Evolutionary conservation across 1,140 invertebrate genomes (phyloP), one percentile per base, ranked within the genome.

Genomic region (Mya arenaria): DNA sequence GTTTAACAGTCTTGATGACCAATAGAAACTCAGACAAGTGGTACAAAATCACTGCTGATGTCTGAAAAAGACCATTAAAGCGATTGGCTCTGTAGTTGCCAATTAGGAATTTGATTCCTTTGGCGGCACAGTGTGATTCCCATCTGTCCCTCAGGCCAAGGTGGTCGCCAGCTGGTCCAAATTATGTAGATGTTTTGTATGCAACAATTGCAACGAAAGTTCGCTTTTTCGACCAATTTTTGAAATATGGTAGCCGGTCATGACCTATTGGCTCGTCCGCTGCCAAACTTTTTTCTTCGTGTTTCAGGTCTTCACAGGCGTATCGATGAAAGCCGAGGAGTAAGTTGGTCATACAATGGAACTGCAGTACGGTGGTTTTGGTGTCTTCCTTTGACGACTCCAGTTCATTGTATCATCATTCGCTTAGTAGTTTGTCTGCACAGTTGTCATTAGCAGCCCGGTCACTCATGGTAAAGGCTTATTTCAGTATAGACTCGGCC

Each of bases 81-180:
- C 65, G 23, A 48, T 78, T 69, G 60, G 68, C 77, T 39, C 32
- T 55, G 44, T 80, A 80, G 13, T 80, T 80, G 19, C 60, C 74
- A 55, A 66, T 78, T 5, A 58, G n/a, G 13, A 62, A 78, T 37
- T 79, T 79, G 4, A 79, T 34, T 2, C 62, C 62, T 6, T 66
- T 55, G 0, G 1, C 15, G 5, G 74, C 39, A 41, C 77, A 80
- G 30, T 80, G 32, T 23, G 74, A 37, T 28, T 78, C 74, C 74
- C 62, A 78, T 30, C 13, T 4, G 32, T 78, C 74, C 8, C 48
- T 34, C 0, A 80, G 6, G 28, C 77, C 77, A 39, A 0, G 23
- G 48, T 80, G 77, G 17, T 69, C 77, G 10, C 65, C 63, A 28
- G 55, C 48, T 62, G 78, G 66, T 10, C 44, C 77, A 71, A 69